Evolutionary conservation across 2,797 vertebrate species (phyloP), one percentile per base, ranked within the genome.

Genomic region (Melanogrammus aeglefinus): DNA sequence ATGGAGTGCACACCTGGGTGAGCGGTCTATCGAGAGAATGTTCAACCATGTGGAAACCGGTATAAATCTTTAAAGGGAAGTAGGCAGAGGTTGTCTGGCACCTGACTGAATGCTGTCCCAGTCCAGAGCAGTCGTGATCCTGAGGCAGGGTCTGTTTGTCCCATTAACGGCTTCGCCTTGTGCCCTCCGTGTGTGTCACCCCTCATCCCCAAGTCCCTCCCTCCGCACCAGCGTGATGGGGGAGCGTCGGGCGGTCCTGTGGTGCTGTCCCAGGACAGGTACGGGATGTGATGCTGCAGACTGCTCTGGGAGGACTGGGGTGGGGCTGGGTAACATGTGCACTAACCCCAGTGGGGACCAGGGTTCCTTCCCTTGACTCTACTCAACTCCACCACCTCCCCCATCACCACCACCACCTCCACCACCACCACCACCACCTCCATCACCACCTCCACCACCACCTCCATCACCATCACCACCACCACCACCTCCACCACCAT

Each of bases 51-150:
- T 80, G 74, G 75, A 41, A 80, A 79, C 47, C 70, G 63, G 78
- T 83, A 75, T 78, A 73, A 69, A 72, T 16, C 29, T 16, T 82
- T 77, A 29, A 79, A 4, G 69, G 84, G 63, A 83, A 86, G 80
- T 81, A 85, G 75, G 82, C 16, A n/a, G 7, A 69, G 24, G 6
- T 38, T 8, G 36, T 6, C 36, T 38, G 36, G 36, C 8, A 6
- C 36, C 36, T 38, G 8, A 38, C 36, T 38, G 36, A 38, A 41
- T 9, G 12, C 31, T 33, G 3, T 33, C 31, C 31, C 31, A 33
- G 31, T 33, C 31, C 31, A 33, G 31, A 33, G 31, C 31, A 33
- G 31, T 33, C 31, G 3, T 33, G 31, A 33, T 33, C 31, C 31
- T 33, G 31, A 33, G 31, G 31, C 31, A 4, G 31, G 3, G 31